These are phyloP conservation scores for Sebastes vulpes DNA, from an alignment of 2,797 vertebrate genomes.

Conservation along the genomic window DNA sequence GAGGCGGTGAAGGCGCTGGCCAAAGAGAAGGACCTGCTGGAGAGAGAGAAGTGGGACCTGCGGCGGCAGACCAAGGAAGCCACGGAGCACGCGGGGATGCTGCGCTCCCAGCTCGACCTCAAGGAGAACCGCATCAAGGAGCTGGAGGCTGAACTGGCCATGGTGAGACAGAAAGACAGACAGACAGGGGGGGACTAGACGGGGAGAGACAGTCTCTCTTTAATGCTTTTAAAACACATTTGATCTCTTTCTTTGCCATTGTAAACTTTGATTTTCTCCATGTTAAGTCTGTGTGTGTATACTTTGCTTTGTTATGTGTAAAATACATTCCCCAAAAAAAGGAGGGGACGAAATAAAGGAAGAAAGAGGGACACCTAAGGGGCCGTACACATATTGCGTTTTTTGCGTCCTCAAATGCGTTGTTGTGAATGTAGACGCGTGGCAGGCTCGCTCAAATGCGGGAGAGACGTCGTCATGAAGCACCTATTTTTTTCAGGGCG, in stretches of 20 bases:
- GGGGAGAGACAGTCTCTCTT: background rate
- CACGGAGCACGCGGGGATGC: slow-evolving; percentile 92
- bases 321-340: background rate
- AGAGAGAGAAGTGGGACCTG: slow-evolving; percentile 98
- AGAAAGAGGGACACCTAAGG: too few relatives aligned
- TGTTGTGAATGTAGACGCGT: too few relatives aligned
- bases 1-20: slow-evolving; percentile 96
- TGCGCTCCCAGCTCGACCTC: slow-evolving; percentile 96
- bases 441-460: too few relatives aligned
- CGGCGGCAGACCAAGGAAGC: slow-evolving; percentile 97
- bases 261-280: background rate
- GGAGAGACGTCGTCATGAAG: too few relatives aligned
- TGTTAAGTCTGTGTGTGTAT: background rate
- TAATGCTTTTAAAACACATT: background rate
- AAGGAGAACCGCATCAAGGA: slow-evolving; percentile 99
- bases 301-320: background rate
- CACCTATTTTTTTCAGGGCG: too few relatives aligned
- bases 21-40: slow-evolving; percentile 96
- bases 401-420: too few relatives aligned
- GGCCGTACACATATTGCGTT: too few relatives aligned
- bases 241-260: background rate
- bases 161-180: slow-evolving; percentile 86
- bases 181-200: background rate
- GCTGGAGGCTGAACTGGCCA: slow-evolving; percentile 97
- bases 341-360: too few relatives aligned